These are phyloP conservation scores for Stenoptilia bipunctidactyla DNA, from an alignment of 2,888 invertebrate genomes.

Conservation along the genomic window DNA sequence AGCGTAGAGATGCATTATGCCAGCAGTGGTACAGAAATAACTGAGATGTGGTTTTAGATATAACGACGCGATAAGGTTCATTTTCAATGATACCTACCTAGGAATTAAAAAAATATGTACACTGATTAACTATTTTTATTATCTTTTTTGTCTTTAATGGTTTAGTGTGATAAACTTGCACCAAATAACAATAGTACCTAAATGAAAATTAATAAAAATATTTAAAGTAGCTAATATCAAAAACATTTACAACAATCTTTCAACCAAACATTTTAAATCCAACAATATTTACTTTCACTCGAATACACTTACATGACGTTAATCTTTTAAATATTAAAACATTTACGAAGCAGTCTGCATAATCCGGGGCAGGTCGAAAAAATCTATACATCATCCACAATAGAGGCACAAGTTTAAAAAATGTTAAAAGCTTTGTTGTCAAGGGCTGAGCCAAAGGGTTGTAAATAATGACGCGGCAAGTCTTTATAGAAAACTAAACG, in stretches of 20 bases:
- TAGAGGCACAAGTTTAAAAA: constrained; percentile 62
- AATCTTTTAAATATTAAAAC: constrained; percentile 70
- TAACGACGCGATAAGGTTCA: too few species aligned
- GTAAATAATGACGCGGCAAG: constrained; percentile 67
- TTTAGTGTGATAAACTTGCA: too few species aligned
- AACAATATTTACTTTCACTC: constrained; percentile 43
- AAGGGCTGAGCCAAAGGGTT: constrained; percentile 62
- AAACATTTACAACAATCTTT: constrained; percentile 20
- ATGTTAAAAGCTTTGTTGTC: constrained; percentile 67
- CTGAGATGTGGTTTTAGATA: too few species aligned
- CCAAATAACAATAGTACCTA: too few species aligned
- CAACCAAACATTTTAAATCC: constrained; percentile 34
- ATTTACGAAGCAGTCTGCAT: constrained; percentile 47
- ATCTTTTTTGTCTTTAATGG: too few species aligned
- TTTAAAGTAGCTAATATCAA: not conserved
- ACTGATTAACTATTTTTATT: too few species aligned
- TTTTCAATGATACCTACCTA: too few species aligned
- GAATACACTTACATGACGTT: constrained; percentile 49
- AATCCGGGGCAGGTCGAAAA: constrained; percentile 42
- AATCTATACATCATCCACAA: constrained; percentile 51
- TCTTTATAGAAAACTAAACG: constrained; percentile 62
- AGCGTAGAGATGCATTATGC: too few species aligned
- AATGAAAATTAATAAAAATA: too few species aligned
- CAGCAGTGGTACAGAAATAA: too few species aligned
- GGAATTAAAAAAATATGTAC: too few species aligned